phyloP scores from a whole-genome alignment of 2,113 vertebrate genomes.

The Sciurus niger region DNA sequence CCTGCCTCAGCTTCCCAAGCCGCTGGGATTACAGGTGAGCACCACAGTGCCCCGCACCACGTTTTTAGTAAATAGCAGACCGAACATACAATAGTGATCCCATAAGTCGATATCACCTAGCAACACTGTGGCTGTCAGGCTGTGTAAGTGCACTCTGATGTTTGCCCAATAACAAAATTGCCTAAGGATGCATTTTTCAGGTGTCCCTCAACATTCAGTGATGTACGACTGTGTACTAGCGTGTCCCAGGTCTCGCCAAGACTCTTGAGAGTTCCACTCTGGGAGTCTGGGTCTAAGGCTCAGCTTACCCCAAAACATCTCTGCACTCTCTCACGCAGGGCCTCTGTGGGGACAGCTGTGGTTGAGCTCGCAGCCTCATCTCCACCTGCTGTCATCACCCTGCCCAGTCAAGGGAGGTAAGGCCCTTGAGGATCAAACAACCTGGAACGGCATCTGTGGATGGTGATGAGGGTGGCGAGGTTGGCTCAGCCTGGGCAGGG shows the following conservation, averaged over 20 bases:
- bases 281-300: background rate
- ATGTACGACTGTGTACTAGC: background rate
- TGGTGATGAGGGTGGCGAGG: accelerated
- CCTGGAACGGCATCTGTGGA: background rate
- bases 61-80: background rate
- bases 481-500: background rate
- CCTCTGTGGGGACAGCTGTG: background rate
- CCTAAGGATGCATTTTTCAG: background rate
- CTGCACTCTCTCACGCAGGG: background rate
- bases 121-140: background rate
- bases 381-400: too few relatives aligned
- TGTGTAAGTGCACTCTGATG: background rate
- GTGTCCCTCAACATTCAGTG: background rate
- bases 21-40: too few relatives aligned
- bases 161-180: background rate
- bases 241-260: too few relatives aligned
- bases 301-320: background rate
- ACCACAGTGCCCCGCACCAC: too few relatives aligned
- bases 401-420: background rate
- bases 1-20: too few relatives aligned
- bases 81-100: background rate
- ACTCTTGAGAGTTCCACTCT: background rate
- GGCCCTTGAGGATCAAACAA: background rate
- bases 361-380: background rate
- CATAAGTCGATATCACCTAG: background rate